phyloP scores from a whole-genome alignment of 2,888 invertebrate species.

The Flexamia atlantica region DNA sequence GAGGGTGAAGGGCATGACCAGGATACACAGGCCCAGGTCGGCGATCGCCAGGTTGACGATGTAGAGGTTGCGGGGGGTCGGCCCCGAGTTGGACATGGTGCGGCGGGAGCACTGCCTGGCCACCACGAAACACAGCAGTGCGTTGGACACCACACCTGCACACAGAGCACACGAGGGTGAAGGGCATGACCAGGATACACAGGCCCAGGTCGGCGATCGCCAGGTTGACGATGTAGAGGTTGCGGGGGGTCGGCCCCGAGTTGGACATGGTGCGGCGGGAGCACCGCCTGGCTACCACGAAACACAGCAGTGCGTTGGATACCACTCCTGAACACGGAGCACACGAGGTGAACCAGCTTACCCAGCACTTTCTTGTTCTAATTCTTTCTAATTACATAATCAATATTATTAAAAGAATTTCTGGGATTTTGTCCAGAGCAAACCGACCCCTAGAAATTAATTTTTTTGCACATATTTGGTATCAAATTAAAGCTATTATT shows the following conservation, averaged over 20 bases:
- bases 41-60: slow-evolving; percentile 79
- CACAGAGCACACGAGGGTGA: slow-evolving; percentile 77
- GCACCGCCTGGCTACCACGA: slow-evolving; percentile 72
- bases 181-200: slow-evolving; percentile 78
- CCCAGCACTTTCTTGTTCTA: no score
- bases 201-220: slow-evolving; percentile 79
- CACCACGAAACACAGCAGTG: slow-evolving; percentile 73
- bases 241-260: slow-evolving; percentile 71
- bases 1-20: slow-evolving; percentile 79
- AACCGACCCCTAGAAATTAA: no score
- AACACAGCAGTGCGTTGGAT: slow-evolving; percentile 73
- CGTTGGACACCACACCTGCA: slow-evolving; percentile 72
- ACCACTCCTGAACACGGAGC: slow-evolving; percentile 72
- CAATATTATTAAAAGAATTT: no score
- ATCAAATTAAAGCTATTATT: no score
- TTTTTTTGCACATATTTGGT: no score
- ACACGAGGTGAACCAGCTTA: slow-evolving; percentile 79
- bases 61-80: slow-evolving; percentile 76
- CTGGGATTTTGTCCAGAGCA: no score
- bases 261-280: slow-evolving; percentile 70
- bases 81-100: slow-evolving; percentile 64
- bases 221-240: slow-evolving; percentile 79
- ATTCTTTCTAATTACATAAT: no score
- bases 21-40: slow-evolving; percentile 78
- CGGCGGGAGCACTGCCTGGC: slow-evolving; percentile 71